A percentile compares a stretch with the other conserved stretches of the same genome.
Evolutionary conservation across 2,888 invertebrate genomes (phyloP).

Genomic region (Athripsodes cinereus): DNA sequence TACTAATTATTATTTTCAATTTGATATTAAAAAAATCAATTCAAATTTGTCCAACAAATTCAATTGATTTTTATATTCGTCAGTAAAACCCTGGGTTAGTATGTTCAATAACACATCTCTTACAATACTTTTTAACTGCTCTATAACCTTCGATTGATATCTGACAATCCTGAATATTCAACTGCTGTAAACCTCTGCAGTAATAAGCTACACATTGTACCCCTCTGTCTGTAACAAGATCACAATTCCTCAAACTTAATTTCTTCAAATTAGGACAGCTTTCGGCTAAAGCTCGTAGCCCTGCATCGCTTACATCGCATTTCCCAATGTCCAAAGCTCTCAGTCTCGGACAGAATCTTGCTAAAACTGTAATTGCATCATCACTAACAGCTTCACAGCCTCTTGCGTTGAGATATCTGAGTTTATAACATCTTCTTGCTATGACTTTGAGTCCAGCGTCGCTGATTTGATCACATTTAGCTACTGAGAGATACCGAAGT

Average conservation of each 20-base stretch:
- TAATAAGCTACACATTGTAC: constrained; percentile 84
- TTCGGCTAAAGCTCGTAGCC: constrained; percentile 77
- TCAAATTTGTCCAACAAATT: too few relatives aligned
- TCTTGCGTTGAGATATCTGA: constrained; percentile 83
- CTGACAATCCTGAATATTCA: constrained; percentile 91
- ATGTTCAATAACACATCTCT: constrained; percentile 88
- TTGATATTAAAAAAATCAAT: too few relatives aligned
- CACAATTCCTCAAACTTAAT: constrained; percentile 84
- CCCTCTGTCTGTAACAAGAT: constrained; percentile 84
- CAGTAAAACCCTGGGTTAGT: constrained; percentile 91
- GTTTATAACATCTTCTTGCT: constrained; percentile 80
- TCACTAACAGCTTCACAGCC: constrained; percentile 94
- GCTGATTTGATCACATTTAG: constrained; percentile 88
- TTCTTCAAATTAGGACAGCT: constrained; percentile 88
- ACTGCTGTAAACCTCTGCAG: constrained; percentile 81
- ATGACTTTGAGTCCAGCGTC: constrained; percentile 86
- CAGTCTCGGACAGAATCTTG: constrained; percentile 77
- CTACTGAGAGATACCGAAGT: constrained; percentile 86
- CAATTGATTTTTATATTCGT: constrained; percentile 27
- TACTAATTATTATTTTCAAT: too few relatives aligned
- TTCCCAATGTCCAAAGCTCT: constrained; percentile 88
- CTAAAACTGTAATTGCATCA: constrained; percentile 80
- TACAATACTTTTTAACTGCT: constrained; percentile 88
- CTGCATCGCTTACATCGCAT: constrained; percentile 89
- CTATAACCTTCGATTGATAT: constrained; percentile 84